These are phyloP conservation scores for Wasmannia auropunctata DNA, from an alignment of 1,140 invertebrate genomes.

Conservation along the genomic window DNA sequence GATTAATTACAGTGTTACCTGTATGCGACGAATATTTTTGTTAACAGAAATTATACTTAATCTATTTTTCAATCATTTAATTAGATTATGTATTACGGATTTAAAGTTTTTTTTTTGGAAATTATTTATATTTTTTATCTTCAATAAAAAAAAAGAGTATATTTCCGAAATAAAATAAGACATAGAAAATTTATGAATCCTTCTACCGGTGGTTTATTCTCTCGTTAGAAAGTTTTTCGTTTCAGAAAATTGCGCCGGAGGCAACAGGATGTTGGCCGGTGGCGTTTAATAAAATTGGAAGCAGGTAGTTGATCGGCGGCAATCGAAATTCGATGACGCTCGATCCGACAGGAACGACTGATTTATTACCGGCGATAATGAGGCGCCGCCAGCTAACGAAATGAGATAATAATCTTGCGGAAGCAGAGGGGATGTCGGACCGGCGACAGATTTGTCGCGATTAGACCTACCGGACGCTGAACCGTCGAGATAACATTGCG, in stretches of 20 bases:
- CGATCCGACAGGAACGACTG: conserved; percentile 23
- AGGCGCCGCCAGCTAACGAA: conserved; percentile 35
- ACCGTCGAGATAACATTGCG: conserved; percentile 42
- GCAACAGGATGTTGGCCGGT: not conserved
- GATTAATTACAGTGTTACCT: conserved; percentile 21
- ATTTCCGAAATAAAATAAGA: not conserved
- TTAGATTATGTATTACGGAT: not conserved
- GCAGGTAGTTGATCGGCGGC: conserved; percentile 51
- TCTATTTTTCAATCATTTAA: not conserved
- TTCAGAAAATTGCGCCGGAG: not conserved
- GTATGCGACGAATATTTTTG: not conserved
- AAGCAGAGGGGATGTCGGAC: not conserved
- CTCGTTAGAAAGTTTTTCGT: conserved; percentile 13
- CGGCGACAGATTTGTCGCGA: conserved; percentile 68
- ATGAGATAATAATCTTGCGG: conserved; percentile 61
- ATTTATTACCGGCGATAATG: conserved; percentile 68
- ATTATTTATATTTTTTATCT: not conserved
- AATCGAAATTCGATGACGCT: conserved; percentile 7
- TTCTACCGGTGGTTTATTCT: conserved; percentile 29
- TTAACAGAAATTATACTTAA: conserved; percentile 16
- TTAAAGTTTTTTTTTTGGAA: not conserved
- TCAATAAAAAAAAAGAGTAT: not conserved
- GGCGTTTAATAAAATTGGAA: conserved; percentile 61
- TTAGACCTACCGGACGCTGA: conserved; percentile 47
- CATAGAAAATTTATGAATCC: conserved; percentile 22